phyloP scores from a whole-genome alignment of 2,113 vertebrate genomes.

The Polyodon spathula region DNA sequence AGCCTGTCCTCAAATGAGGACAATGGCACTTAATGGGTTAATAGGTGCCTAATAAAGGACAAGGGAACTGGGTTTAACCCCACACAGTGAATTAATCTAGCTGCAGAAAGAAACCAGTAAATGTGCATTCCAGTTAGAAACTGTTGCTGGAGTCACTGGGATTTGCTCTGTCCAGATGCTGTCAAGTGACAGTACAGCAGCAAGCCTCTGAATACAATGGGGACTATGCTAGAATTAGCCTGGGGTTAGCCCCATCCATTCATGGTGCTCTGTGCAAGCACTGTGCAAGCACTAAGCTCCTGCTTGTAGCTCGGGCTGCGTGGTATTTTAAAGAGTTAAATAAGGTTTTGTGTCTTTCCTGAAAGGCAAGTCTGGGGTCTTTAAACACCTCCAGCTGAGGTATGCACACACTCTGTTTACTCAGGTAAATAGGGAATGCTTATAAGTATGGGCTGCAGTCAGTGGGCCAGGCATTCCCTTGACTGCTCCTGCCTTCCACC shows the following conservation, averaged over 20 bases:
- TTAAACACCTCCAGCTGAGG: slow-evolving; percentile 60
- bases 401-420: slow-evolving; percentile 64
- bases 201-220: not conserved
- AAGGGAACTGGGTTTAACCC: too few relatives aligned
- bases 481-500: too few relatives aligned
- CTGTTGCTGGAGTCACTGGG: too few relatives aligned
- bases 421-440: slow-evolving; percentile 79
- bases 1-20: too few relatives aligned
- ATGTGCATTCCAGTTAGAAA: too few relatives aligned
- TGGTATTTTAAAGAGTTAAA: slow-evolving; percentile 9
- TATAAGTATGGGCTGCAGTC: slow-evolving; percentile 68
- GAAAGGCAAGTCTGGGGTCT: slow-evolving; percentile 22
- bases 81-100: too few relatives aligned
- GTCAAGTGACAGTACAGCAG: too few relatives aligned
- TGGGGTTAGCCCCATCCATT: not conserved
- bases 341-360: not conserved
- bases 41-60: too few relatives aligned
- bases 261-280: not conserved
- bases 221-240: too few relatives aligned
- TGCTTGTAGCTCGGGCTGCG: not conserved
- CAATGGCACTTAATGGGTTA: too few relatives aligned
- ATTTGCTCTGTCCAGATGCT: too few relatives aligned
- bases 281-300: not conserved
- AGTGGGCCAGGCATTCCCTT: slow-evolving; percentile 54
- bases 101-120: too few relatives aligned